Evolutionary conservation across 2,113 vertebrate genomes (phyloP).

Genomic region (Hyperoodon ampullatus): DNA sequence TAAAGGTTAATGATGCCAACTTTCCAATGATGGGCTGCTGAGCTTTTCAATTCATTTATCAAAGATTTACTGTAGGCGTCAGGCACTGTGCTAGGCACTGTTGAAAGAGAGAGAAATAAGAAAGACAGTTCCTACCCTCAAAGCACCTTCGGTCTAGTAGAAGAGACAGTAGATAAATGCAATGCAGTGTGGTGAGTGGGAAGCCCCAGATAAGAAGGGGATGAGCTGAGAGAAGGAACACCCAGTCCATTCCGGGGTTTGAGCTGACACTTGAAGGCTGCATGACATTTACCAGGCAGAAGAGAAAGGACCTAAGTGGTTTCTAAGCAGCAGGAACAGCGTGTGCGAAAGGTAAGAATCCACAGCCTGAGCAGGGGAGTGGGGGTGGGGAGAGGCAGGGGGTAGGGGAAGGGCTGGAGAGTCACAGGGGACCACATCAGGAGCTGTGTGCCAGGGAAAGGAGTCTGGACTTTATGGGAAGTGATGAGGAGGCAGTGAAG

Average conservation of each 20-base stretch:
- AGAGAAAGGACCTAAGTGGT: neutral
- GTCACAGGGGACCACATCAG: neutral
- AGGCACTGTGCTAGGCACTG: neutral
- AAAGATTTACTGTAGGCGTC: neutral
- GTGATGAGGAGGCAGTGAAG: neutral
- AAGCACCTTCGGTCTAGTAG: neutral
- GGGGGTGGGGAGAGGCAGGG: fast-evolving
- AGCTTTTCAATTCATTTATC: neutral
- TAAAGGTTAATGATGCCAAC: neutral
- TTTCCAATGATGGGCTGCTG: neutral
- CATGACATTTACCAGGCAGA: neutral
- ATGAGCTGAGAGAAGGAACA: neutral
- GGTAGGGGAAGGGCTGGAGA: neutral
- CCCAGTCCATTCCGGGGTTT: neutral
- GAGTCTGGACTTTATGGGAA: neutral
- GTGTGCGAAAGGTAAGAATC: neutral
- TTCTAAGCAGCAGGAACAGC: neutral
- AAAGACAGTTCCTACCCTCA: neutral
- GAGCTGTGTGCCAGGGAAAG: neutral
- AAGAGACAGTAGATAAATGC: neutral
- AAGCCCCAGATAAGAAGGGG: neutral
- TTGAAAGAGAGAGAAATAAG: neutral
- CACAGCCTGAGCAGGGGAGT: fast-evolving
- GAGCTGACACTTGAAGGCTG: neutral
- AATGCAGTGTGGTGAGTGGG: neutral